Conservation (phyloP, 2,888 invertebrate species). For the Nycteola revayana region DNA sequence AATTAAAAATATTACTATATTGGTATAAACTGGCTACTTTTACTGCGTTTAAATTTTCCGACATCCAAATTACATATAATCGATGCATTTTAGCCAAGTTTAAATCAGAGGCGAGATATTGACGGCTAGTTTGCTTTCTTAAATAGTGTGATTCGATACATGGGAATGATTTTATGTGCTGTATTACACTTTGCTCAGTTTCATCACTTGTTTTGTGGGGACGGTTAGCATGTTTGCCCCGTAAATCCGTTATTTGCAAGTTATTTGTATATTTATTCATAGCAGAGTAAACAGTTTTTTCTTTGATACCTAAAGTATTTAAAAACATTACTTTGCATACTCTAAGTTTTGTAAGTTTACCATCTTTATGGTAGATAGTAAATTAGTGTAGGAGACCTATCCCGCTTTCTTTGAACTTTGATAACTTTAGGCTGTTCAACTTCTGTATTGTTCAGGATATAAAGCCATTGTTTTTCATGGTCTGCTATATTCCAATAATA, state of each 20-base stretch:
- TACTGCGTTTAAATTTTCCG: constrained; percentile 2
- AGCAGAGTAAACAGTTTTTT: constrained; percentile 1
- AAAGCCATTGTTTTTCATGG: too few relatives aligned
- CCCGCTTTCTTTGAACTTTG: constrained; percentile 9
- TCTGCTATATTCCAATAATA: too few relatives aligned
- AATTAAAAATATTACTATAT: constrained; percentile 6
- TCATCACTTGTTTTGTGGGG: constrained; percentile 5
- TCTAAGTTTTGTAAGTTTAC: neutral
- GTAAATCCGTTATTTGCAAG: constrained; percentile 8
- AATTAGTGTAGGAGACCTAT: constrained; percentile 7
- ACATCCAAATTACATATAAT: constrained; percentile 4
- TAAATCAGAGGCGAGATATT: constrained; percentile 7
- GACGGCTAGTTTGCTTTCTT: constrained; percentile 4
- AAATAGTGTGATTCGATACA: constrained; percentile 9
- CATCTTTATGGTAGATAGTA: constrained; percentile 12
- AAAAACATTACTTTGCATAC: too few relatives aligned
- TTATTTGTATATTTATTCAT: constrained; percentile 11
- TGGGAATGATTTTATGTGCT: constrained; percentile 6
- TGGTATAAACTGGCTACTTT: constrained; percentile 3
- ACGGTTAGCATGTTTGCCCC: constrained; percentile 6
- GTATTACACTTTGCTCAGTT: constrained; percentile 7
- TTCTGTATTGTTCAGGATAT: too few relatives aligned
- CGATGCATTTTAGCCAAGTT: constrained; percentile 8
- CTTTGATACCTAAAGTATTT: neutral
- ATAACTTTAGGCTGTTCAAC: neutral